These are phyloP conservation scores for Petrocephalus microphthalmus DNA, from an alignment of 2,113 vertebrate genomes.

Conservation along the genomic window DNA sequence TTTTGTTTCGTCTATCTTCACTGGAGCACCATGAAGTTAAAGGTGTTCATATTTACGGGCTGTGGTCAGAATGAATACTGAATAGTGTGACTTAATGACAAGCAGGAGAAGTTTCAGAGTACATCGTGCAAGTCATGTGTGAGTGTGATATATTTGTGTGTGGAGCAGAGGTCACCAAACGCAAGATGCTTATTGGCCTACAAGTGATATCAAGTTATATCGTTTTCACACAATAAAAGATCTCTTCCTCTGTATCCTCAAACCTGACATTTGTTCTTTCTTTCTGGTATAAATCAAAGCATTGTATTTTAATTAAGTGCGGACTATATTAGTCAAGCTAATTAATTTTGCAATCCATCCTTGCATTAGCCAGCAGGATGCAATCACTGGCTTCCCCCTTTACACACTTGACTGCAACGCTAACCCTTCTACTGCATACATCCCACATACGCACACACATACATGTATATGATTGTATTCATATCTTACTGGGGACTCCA, in stretches of 20 bases:
- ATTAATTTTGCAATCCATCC: constrained; percentile 72
- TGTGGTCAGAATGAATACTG: constrained; percentile 51
- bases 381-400: constrained; percentile 61
- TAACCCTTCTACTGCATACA: constrained; percentile 41
- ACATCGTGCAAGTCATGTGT: not conserved
- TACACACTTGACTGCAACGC: constrained; percentile 23
- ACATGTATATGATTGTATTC: no score
- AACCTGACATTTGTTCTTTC: constrained; percentile 49
- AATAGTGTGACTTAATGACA: constrained; percentile 58
- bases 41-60: constrained; percentile 53
- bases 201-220: constrained; percentile 40
- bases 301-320: constrained; percentile 67
- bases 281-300: constrained; percentile 68
- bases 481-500: not conserved
- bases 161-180: constrained; percentile 11
- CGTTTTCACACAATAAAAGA: constrained; percentile 46
- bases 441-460: not conserved
- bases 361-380: constrained; percentile 66
- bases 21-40: constrained; percentile 66
- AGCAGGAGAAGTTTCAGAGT: constrained; percentile 43
- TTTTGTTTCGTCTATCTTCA: constrained; percentile 58
- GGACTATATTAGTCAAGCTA: constrained; percentile 78
- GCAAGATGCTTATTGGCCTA: constrained; percentile 27
- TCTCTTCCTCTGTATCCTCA: constrained; percentile 36
- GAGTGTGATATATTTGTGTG: constrained; percentile 17